phyloP scores from a whole-genome alignment of 2,888 invertebrate species.

The Lamproptera curius region DNA sequence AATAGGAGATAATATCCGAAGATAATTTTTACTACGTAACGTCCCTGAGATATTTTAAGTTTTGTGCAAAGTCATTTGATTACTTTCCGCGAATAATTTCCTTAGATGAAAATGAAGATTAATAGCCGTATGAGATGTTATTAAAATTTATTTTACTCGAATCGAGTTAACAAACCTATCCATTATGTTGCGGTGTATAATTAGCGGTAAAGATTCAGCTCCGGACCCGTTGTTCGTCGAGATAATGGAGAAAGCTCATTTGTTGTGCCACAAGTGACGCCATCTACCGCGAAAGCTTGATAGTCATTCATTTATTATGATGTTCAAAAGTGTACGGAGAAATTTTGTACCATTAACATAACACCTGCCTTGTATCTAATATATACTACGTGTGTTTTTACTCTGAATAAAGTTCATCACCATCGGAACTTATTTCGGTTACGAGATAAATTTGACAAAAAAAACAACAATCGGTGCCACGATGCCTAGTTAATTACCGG shows the following conservation, averaged over 20 bases:
- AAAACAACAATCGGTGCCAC: not conserved
- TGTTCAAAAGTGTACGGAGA: not conserved
- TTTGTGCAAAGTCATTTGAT: conserved; percentile 8
- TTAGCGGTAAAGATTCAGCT: conserved; percentile 42
- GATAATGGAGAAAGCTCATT: conserved; percentile 31
- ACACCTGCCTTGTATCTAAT: too few relatives aligned
- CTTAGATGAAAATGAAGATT: conserved; percentile 16
- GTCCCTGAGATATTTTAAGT: too few relatives aligned
- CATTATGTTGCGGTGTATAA: conserved; percentile 45
- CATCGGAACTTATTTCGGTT: not conserved
- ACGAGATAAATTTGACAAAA: not conserved
- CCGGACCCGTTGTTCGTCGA: conserved; percentile 27
- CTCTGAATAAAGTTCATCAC: not conserved
- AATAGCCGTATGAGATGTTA: conserved; percentile 12
- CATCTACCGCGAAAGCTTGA: conserved; percentile 46
- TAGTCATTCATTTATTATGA: conserved; percentile 1
- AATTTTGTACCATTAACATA: not conserved
- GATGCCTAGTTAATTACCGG: conserved; percentile 4
- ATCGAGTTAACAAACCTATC: conserved; percentile 46
- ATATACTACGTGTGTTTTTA: not conserved
- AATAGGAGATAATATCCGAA: too few relatives aligned
- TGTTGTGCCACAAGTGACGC: conserved; percentile 56
- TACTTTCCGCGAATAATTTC: conserved; percentile 14
- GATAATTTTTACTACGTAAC: too few relatives aligned
- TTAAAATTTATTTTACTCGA: conserved; percentile 36